A percentile compares a stretch with the other conserved stretches of the same genome.
These are phyloP conservation scores for Ametastegia equiseti DNA, from an alignment of 2,888 invertebrate species.

Conservation along the genomic window DNA sequence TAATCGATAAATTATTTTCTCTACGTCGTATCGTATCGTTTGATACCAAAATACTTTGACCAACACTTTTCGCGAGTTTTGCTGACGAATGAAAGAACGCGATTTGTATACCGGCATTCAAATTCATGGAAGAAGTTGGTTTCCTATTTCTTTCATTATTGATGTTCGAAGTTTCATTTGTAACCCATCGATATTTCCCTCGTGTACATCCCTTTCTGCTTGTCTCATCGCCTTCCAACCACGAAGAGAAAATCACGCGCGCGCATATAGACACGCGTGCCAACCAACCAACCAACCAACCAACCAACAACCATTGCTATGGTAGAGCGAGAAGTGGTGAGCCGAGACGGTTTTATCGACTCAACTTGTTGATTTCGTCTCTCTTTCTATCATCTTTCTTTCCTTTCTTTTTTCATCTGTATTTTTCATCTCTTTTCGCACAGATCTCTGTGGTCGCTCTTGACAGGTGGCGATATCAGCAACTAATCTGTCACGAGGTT, in stretches of 20 bases:
- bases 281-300: not conserved
- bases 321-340: conserved; percentile 2
- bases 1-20: too few species aligned
- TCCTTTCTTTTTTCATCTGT: not conserved
- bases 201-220: not conserved
- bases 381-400: conserved; percentile 11
- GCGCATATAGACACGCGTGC: not conserved
- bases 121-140: not conserved
- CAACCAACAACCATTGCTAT: not conserved
- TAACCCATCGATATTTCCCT: not conserved
- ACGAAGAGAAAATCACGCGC: not conserved
- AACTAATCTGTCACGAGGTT: too few species aligned
- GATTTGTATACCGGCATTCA: not conserved
- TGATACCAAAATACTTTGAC: not conserved
- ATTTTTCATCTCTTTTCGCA: not conserved
- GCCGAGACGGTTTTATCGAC: conserved; percentile 45
- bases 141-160: not conserved
- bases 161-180: not conserved
- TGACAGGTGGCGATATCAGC: too few species aligned
- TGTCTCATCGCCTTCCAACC: not conserved
- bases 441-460: not conserved
- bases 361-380: conserved; percentile 43
- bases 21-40: too few species aligned
- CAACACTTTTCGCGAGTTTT: not conserved
- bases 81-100: not conserved